A percentile compares a stretch with the other conserved stretches of the same genome.
These are phyloP conservation scores for Anastatus disparis DNA, from an alignment of 1,140 invertebrate species.

Conservation along the genomic window DNA sequence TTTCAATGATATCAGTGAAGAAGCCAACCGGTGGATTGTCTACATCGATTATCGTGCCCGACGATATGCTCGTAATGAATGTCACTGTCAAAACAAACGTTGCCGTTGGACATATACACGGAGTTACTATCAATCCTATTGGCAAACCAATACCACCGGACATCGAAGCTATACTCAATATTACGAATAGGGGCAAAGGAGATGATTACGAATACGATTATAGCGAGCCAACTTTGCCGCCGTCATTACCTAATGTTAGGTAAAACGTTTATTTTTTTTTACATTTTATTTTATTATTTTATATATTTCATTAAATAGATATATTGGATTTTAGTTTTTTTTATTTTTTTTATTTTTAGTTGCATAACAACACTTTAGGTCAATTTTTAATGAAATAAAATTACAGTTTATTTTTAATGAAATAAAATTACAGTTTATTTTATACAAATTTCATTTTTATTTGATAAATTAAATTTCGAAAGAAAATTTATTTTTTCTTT, in stretches of 20 bases:
- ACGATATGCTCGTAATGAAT: slow-evolving; percentile 61
- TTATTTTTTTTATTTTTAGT: neutral
- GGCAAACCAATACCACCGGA: slow-evolving; percentile 58
- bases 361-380: neutral
- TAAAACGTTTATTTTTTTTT: slow-evolving; percentile 49
- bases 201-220: slow-evolving; percentile 73
- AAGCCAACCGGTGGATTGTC: slow-evolving; percentile 44
- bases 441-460: too few relatives aligned
- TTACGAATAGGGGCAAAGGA: slow-evolving; percentile 58
- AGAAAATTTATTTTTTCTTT: too few relatives aligned
- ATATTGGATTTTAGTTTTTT: neutral
- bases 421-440: too few relatives aligned
- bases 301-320: neutral
- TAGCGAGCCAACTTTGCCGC: slow-evolving; percentile 74
- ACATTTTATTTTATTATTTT: neutral
- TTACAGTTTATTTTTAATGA: too few relatives aligned
- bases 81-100: slow-evolving; percentile 63
- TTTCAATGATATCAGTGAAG: slow-evolving; percentile 11
- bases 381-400: neutral
- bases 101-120: slow-evolving; percentile 56
- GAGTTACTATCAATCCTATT: slow-evolving; percentile 56
- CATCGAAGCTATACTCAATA: slow-evolving; percentile 64
- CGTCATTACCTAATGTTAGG: slow-evolving; percentile 79
- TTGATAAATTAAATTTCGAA: too few relatives aligned
- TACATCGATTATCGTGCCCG: slow-evolving; percentile 54